Evolutionary conservation across 2,888 invertebrate species (phyloP).

Genomic region (Rhagophthalmus giganteus): DNA sequence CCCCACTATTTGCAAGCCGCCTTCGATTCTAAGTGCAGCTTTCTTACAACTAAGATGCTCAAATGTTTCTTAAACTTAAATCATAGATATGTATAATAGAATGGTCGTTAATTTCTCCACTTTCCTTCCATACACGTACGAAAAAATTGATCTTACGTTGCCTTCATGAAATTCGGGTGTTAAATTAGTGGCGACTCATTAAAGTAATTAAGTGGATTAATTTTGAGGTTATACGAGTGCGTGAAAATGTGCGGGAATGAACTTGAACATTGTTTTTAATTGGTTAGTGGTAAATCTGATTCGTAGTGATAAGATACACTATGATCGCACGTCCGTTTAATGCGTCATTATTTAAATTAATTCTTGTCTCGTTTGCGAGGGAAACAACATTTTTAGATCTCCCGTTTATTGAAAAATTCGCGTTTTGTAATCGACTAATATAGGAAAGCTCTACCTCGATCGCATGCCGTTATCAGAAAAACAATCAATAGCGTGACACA

Average conservation of each 20-base stretch:
- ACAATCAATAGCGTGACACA: conserved; percentile 1
- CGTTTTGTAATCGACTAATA: no score
- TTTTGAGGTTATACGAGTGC: conserved; percentile 30
- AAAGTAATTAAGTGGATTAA: conserved; percentile 19
- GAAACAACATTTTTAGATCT: no score
- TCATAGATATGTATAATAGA: conserved; percentile 50
- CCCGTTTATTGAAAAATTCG: no score
- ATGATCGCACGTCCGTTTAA: neutral
- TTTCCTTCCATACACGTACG: conserved; percentile 4
- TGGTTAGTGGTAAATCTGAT: conserved; percentile 28
- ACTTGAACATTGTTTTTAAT: conserved; percentile 27
- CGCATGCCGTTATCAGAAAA: no score
- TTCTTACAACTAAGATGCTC: conserved; percentile 51
- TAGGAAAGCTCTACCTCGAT: no score
- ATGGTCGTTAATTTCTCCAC: conserved; percentile 38
- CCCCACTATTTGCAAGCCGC: conserved; percentile 38
- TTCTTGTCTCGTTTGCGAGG: no score
- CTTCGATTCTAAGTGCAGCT: conserved; percentile 41
- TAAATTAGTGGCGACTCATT: conserved; percentile 12
- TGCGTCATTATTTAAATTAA: no score
- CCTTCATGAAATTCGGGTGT: conserved; percentile 10
- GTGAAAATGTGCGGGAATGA: conserved; percentile 32
- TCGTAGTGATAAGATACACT: conserved; percentile 18
- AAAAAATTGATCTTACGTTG: conserved; percentile 1
- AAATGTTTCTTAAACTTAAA: conserved; percentile 51